These are phyloP conservation scores for Rhagologus leucostigma DNA, from an alignment of 2,113 vertebrate genomes.

Conservation along the genomic window DNA sequence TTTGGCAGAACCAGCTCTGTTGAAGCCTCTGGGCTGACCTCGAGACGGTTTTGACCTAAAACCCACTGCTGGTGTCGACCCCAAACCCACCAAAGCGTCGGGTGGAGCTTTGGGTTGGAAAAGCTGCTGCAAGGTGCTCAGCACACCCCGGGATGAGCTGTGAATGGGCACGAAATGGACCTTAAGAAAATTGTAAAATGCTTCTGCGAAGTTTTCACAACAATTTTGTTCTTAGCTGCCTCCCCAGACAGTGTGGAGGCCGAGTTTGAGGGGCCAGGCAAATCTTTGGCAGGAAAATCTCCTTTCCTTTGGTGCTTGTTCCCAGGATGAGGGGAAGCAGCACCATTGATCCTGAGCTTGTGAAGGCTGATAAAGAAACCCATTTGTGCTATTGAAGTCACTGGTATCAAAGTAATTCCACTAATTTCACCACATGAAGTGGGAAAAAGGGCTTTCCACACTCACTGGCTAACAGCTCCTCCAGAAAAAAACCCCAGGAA, in stretches of 20 bases:
- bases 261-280: background rate
- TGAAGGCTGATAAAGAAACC: background rate
- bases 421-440: background rate
- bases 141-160: background rate
- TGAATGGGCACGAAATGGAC: background rate
- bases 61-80: background rate
- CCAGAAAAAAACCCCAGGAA: background rate
- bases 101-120: background rate
- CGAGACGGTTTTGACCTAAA: background rate
- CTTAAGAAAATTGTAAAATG: background rate
- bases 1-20: background rate
- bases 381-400: background rate
- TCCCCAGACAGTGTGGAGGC: background rate
- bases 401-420: background rate
- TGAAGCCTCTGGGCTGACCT: background rate
- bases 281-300: background rate
- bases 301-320: background rate
- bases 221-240: background rate
- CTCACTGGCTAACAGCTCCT: background rate
- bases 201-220: background rate
- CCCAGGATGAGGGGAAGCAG: background rate
- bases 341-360: background rate
- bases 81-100: background rate
- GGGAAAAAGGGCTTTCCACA: background rate
- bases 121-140: background rate